Base-by-base conservation (phyloP, 2,888 invertebrate species). In the Drosophila kuntzei region DNA sequence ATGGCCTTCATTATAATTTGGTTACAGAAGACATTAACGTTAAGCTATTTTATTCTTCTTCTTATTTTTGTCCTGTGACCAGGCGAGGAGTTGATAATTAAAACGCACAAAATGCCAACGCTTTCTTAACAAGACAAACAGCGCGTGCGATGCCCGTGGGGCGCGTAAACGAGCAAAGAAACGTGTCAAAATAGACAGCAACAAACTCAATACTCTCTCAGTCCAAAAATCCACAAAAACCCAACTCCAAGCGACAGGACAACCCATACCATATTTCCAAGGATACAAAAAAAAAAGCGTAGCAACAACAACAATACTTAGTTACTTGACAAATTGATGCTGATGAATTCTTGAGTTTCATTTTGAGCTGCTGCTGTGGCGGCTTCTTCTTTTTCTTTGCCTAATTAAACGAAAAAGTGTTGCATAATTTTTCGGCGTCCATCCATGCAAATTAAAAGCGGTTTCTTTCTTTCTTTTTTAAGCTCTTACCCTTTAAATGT, bases 131-230 rank as follows among this genome's bases (percentile, higher is more conserved):
- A 82, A 80, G 79, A 79, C 71, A 86, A 86, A 86, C 76, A 86
- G 71, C 67, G 64, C 72, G 64, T 72, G 72, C 68, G 58, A 59
- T 46, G 77, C 43, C 63, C 65, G 47, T 34, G 73, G 58, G 76
- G 50, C 49, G 49, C 49, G 54, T 55, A 76, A 68, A 71, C 76
- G 82, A 70, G 62, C 73, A 68, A 54, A 60, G 43, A 71, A 82
- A 80, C 72, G 78, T 78, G 76, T 84, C 82, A 81, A 84, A 81
- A 85, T 71, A 85, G 81, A 82, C 81, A 79, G 77, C 67, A 76
- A 44, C 27, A 54, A 61, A 46, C 46, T 36, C 51, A 51, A 60
- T 27, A 47, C 27, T n/a, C 14, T 46, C 5, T 11, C 11, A 16
- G 12, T 36, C 29, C 34, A 37, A 11, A 29, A 29, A 32, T 36